Percentiles rank a stretch among this genome's conserved stretches.
These are phyloP conservation scores for Thomomys bottae DNA, from an alignment of 2,113 vertebrate species.

Conservation along the genomic window DNA sequence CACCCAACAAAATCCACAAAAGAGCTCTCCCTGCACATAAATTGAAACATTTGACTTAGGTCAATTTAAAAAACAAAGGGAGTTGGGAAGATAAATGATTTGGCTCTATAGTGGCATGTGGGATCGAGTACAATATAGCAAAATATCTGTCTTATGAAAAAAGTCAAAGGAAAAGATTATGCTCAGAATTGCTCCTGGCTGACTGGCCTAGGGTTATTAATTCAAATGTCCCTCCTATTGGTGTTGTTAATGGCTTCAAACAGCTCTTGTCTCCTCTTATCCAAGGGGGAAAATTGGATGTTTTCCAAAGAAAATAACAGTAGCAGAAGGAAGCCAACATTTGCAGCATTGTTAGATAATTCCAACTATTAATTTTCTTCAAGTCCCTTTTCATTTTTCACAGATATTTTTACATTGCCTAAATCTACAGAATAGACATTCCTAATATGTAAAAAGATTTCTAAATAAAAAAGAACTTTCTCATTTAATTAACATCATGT, in stretches of 20 bases:
- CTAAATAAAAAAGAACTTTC: slow-evolving; percentile 49
- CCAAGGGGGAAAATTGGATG: slow-evolving; percentile 69
- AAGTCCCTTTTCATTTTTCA: slow-evolving; percentile 72
- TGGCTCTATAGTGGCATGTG: slow-evolving; percentile 50
- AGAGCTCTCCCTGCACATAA: slow-evolving; percentile 58
- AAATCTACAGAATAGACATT: slow-evolving; percentile 61
- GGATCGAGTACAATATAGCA: slow-evolving; percentile 59
- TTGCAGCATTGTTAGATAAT: slow-evolving; percentile 76
- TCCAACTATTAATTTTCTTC: slow-evolving; percentile 77
- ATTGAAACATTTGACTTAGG: slow-evolving; percentile 62
- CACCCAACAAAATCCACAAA: slow-evolving; percentile 22
- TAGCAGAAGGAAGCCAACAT: slow-evolving; percentile 78
- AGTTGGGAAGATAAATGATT: slow-evolving; percentile 70
- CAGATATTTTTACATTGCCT: slow-evolving; percentile 67
- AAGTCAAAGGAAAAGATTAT: slow-evolving; percentile 78
- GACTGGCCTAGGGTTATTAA: slow-evolving; percentile 78
- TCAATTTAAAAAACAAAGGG: slow-evolving; percentile 65
- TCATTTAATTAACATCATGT: slow-evolving; percentile 42
- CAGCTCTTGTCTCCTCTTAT: slow-evolving; percentile 76
- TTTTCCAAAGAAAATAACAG: slow-evolving; percentile 78
- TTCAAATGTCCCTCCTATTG: slow-evolving; percentile 80
- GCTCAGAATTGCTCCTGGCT: slow-evolving; percentile 78
- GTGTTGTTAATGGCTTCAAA: slow-evolving; percentile 79
- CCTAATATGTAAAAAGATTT: slow-evolving; percentile 36
- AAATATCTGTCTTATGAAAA: slow-evolving; percentile 73